Evolutionary conservation across 64 coral and sea anemone species (phyloP).

Genomic region (Porites lutea): DNA sequence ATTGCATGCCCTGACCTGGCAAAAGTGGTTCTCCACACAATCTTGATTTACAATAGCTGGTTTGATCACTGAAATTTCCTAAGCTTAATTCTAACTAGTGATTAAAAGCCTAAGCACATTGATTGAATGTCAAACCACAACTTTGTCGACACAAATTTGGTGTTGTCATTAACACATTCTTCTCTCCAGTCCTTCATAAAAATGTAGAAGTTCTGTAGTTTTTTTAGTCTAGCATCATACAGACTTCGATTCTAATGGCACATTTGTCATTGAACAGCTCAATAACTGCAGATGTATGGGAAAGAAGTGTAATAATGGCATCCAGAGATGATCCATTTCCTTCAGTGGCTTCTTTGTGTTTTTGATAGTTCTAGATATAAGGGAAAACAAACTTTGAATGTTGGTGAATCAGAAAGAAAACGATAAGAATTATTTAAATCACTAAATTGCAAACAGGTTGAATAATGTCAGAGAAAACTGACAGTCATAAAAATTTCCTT

Average conservation of each 20-base stretch:
- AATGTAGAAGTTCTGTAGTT: not conserved
- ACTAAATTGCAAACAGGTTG: too few species aligned
- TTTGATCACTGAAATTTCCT: not conserved
- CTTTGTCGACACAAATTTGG: constrained; percentile 17
- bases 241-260: not conserved
- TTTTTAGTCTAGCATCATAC: constrained; percentile 10
- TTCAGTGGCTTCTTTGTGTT: not conserved
- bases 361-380: too few species aligned
- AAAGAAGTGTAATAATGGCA: not conserved
- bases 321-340: constrained; percentile 22
- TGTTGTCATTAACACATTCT: not conserved
- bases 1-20: constrained; percentile 40
- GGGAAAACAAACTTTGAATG: too few species aligned
- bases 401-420: too few species aligned
- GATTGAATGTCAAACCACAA: constrained; percentile 36
- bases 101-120: not conserved
- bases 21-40: constrained; percentile 47
- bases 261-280: constrained; percentile 32
- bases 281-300: constrained; percentile 19
- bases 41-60: constrained; percentile 53
- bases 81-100: not conserved
- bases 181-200: constrained; percentile 21
- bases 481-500: too few species aligned
- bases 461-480: too few species aligned
- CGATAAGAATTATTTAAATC: too few species aligned